Conservation (phyloP, 2,797 vertebrate genomes). For the Aselliscus stoliczkanus region DNA sequence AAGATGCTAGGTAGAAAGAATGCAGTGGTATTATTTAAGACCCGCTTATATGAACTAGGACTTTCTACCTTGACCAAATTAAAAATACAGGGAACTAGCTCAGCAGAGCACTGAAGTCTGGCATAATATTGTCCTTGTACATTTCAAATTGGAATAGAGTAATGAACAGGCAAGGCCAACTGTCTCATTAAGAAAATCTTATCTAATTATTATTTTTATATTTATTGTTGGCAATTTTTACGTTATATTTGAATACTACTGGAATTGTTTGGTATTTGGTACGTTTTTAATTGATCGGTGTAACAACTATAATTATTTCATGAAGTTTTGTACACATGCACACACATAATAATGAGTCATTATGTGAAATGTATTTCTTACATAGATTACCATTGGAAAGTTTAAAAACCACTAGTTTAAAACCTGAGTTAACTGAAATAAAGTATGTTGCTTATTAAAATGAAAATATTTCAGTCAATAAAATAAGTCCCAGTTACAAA, state of each 20-base stretch:
- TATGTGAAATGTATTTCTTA: background rate
- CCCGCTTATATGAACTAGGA: background rate
- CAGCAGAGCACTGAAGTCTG: background rate
- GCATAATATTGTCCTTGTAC: rapidly evolving
- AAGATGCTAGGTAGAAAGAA: background rate
- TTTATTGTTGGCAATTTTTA: background rate
- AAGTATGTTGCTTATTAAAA: background rate
- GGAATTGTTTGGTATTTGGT: background rate
- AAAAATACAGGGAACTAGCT: background rate
- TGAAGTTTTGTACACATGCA: background rate
- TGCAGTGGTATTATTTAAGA: background rate
- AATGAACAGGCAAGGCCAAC: background rate
- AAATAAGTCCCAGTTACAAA: constrained; percentile 26
- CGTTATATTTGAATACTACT: background rate
- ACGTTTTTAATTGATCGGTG: background rate
- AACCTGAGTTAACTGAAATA: background rate
- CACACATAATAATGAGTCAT: background rate
- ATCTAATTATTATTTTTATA: background rate
- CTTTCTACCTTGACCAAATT: background rate
- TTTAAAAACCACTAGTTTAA: background rate
- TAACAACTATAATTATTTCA: background rate
- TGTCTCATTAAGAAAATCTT: background rate
- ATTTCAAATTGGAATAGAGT: background rate
- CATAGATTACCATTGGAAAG: background rate
- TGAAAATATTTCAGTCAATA: background rate